A percentile compares a stretch with the other conserved stretches of the same genome.
Conservation (phyloP, 2,797 vertebrate genomes). For the Bucorvus abyssinicus region DNA sequence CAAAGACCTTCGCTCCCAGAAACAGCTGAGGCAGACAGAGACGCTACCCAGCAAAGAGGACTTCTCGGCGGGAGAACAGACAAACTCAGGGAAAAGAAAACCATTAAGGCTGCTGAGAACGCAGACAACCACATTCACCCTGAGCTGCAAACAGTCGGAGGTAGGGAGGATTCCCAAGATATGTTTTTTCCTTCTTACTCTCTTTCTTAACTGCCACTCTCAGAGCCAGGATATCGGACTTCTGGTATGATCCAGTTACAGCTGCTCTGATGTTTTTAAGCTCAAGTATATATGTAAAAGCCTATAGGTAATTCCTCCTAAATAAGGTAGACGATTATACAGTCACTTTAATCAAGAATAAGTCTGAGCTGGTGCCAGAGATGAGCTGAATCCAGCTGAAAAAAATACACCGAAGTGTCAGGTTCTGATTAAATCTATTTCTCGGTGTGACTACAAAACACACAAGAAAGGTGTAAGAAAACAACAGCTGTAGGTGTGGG, state of each 20-base stretch:
- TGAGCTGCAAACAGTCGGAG: background rate
- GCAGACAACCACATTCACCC: background rate
- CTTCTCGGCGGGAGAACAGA: background rate
- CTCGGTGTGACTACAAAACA: background rate
- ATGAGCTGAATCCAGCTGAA: background rate
- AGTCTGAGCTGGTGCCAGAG: background rate
- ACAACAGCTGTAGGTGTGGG: background rate
- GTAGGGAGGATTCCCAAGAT: background rate
- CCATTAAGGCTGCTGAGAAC: background rate
- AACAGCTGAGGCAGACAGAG: background rate
- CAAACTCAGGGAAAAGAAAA: background rate
- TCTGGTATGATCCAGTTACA: background rate
- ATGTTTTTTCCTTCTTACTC: rapidly evolving
- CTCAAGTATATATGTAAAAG: background rate
- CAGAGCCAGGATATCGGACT: background rate
- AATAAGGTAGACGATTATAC: background rate
- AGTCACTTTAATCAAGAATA: background rate
- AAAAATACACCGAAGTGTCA: background rate
- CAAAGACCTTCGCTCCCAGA: background rate
- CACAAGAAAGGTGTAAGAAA: background rate
- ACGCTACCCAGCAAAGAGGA: background rate
- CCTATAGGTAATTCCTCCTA: background rate
- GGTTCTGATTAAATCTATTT: background rate
- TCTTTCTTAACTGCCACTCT: background rate
- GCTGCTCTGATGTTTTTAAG: background rate